Evolutionary conservation across 2,113 vertebrate species (phyloP).

Genomic region (Patagioenas fasciata): DNA sequence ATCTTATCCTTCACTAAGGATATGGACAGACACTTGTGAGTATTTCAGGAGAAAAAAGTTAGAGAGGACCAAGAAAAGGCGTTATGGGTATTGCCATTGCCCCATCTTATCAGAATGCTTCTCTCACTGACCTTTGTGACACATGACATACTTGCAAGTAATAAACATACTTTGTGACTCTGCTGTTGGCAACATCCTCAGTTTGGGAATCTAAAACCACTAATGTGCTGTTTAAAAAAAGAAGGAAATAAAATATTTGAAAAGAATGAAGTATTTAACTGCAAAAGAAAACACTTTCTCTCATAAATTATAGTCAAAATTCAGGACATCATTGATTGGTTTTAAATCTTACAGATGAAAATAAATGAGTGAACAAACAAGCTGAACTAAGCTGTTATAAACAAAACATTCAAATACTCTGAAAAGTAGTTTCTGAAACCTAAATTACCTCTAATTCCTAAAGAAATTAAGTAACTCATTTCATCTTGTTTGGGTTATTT

Average conservation of each 20-base stretch:
- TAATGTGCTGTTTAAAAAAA: not conserved
- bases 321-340: not conserved
- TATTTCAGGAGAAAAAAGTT: not conserved
- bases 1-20: not conserved
- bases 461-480: slow-evolving; percentile 65
- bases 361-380: slow-evolving; percentile 14
- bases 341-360: slow-evolving; percentile 34
- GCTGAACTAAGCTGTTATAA: slow-evolving; percentile 6
- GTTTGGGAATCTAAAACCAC: not conserved
- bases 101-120: not conserved
- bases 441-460: slow-evolving; percentile 63
- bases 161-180: not conserved
- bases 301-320: not conserved
- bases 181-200: not conserved
- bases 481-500: slow-evolving; percentile 70
- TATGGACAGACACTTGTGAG: not conserved
- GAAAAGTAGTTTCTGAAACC: slow-evolving; percentile 41
- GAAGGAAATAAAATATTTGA: not conserved
- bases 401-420: slow-evolving; percentile 12
- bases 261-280: not conserved
- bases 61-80: not conserved
- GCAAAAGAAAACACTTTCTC: not conserved
- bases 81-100: not conserved
- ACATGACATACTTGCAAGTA: not conserved
- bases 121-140: not conserved